Evolutionary conservation across 2,797 vertebrate species (phyloP), one percentile per base, ranked within the genome.

Genomic region (Alfaro cultratus): DNA sequence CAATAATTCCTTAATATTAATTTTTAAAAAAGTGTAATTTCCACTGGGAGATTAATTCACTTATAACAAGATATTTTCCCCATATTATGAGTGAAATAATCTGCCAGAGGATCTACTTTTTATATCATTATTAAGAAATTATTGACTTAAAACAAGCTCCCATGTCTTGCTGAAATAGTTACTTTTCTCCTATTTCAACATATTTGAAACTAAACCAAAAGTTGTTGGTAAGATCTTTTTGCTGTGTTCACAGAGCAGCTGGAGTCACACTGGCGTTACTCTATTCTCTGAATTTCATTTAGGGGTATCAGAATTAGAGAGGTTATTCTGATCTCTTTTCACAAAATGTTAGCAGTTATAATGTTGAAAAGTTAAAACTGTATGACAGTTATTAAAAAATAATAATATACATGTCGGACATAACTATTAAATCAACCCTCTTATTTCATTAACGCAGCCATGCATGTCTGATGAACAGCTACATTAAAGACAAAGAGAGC

Each of bases 401-500:
- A 10, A 9, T 4, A 8, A 64, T 10, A 62, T 5, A 11, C 21
- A 9, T 26, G 67, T 41, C 2, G 26, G 43, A 43, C 36, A n/a
- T n/a, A 26, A 78, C 77, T 64, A 71, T 80, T 57, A 43, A 67
- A 43, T 74, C 70, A 9, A 31, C 5, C 51, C 34, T 31, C 2
- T 46, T 46, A 29, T 29, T n/a, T 74, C 0, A 1, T 29, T 78
- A 49, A 21, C 74, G n/a, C n/a, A 47, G 26, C 41, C 68, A 18
- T 29, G 26, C 2, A 70, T n/a, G 39, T 41, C 13, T 0, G 2
- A 68, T 34, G 3, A 23, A n/a, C n/a, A 57, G 72, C 80, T 46
- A 13, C 26, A 45, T 71, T 73, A 81, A 75, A 29, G 64, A 72
- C 72, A 74, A 64, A 80, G 2, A 13, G 21, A 75, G 51, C 16